A percentile compares a stretch with the other conserved stretches of the same genome.
These are phyloP conservation scores for Apostichopus leukothele DNA, from an alignment of 53 echinoderm and acorn worm genomes.

Conservation along the genomic window DNA sequence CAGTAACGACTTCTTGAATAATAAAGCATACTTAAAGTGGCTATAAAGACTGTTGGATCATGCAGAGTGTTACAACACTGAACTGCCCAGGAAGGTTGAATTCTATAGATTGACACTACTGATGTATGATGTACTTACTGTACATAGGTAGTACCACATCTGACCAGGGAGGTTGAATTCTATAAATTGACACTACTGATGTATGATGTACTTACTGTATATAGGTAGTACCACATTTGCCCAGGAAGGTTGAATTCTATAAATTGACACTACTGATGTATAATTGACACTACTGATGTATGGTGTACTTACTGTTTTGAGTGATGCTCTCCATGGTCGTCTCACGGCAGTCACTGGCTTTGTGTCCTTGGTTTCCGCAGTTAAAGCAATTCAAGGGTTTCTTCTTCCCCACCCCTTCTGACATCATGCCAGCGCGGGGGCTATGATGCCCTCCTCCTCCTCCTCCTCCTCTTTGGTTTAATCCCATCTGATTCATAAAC, in stretches of 20 bases:
- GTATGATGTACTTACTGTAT: too few species aligned
- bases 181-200: not conserved
- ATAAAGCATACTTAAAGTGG: too few species aligned
- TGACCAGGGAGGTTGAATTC: not conserved
- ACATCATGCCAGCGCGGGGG: slow-evolving; percentile 17
- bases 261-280: not conserved
- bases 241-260: not conserved
- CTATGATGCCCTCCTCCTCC: slow-evolving; percentile 35
- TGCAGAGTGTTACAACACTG: too few species aligned
- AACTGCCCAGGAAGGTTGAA: not conserved
- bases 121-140: not conserved
- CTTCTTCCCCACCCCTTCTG: slow-evolving; percentile 62
- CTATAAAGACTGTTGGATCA: too few species aligned
- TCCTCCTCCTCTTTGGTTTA: slow-evolving; percentile 52
- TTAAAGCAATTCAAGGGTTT: slow-evolving; percentile 76
- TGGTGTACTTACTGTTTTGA: slow-evolving; percentile 77
- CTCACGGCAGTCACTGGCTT: slow-evolving; percentile 73
- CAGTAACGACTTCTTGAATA: too few species aligned
- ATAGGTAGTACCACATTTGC: not conserved
- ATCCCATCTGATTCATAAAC: slow-evolving; percentile 47
- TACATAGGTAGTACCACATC: not conserved
- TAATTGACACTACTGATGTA: not conserved
- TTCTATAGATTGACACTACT: too few species aligned
- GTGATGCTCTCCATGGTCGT: slow-evolving; percentile 77
- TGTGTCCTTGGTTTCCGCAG: slow-evolving; percentile 84